A percentile compares a stretch with the other conserved stretches of the same genome.
Evolutionary conservation across 1,140 invertebrate species (phyloP).

Genomic region (Drosophila grimshawi): DNA sequence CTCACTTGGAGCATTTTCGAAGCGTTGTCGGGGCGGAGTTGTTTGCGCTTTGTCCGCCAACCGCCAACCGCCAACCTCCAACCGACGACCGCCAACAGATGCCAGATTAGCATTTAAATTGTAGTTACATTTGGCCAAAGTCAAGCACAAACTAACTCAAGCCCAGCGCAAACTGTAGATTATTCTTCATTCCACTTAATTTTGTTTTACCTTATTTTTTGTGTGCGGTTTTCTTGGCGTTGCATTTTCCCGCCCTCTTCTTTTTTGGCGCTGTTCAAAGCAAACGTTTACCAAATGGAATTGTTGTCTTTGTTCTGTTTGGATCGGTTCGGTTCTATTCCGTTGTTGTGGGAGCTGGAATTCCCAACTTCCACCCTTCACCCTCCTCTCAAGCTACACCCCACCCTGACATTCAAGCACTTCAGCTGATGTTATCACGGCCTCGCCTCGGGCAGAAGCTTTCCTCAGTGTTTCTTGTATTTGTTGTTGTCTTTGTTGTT

Average conservation of each 20-base stretch:
- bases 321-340: conserved; percentile 43
- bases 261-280: conserved; percentile 28
- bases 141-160: conserved; percentile 53
- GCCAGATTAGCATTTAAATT: conserved; percentile 82
- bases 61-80: conserved; percentile 52
- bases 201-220: conserved; percentile 15
- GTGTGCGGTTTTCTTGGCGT: conserved; percentile 51
- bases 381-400: conserved; percentile 4
- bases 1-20: conserved; percentile 29
- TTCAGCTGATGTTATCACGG: conserved; percentile 69
- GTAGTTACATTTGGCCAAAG: conserved; percentile 77
- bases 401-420: conserved; percentile 24
- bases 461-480: conserved; percentile 38
- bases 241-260: conserved; percentile 49
- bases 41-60: conserved; percentile 66
- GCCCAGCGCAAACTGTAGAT: conserved; percentile 54
- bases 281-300: conserved; percentile 79
- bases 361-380: not conserved
- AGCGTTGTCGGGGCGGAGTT: conserved; percentile 56
- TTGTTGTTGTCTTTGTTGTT: conserved; percentile 24
- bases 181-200: conserved; percentile 72
- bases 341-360: conserved; percentile 58
- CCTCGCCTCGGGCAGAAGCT: conserved; percentile 69
- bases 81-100: conserved; percentile 74
- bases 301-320: conserved; percentile 74